phyloP scores from a whole-genome alignment of 1,140 invertebrate genomes.

The Uloborus diversus region DNA sequence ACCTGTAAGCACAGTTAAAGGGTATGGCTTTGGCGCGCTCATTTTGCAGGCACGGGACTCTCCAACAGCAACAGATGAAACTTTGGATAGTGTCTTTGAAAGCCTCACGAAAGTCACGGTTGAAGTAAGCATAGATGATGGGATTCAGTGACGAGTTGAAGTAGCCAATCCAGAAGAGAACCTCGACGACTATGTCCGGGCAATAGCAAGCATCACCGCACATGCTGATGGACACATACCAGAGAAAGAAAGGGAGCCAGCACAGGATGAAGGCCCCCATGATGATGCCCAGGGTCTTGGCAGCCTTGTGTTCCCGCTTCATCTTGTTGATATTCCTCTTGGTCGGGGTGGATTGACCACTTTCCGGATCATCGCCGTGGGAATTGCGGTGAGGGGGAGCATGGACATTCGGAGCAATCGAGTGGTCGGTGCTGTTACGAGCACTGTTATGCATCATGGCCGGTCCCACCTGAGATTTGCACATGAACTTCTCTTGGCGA shows the following conservation, averaged over 20 bases:
- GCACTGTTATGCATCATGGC: conserved; percentile 45
- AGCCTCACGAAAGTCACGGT: conserved; percentile 96
- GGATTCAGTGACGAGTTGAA: conserved; percentile 97
- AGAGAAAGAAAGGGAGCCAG: conserved; percentile 97
- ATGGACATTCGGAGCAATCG: conserved; percentile 54
- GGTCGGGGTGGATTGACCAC: conserved; percentile 77
- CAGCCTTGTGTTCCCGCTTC: conserved; percentile 95
- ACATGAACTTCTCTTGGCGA: conserved; percentile 89
- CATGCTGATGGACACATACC: conserved; percentile 86
- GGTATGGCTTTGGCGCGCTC: conserved; percentile 53
- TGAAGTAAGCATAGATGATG: conserved; percentile 98
- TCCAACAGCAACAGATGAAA: conserved; percentile 75
- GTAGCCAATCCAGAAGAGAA: conserved; percentile 99
- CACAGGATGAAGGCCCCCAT: conserved; percentile 95
- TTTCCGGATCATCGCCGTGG: conserved; percentile 61
- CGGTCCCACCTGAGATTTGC: conserved; percentile 68
- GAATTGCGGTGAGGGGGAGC: conserved; percentile 59
- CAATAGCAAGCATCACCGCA: conserved; percentile 74
- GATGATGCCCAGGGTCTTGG: conserved; percentile 93
- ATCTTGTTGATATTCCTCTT: conserved; percentile 87
- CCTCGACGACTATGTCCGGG: conserved; percentile 84
- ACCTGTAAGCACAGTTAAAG: conserved; percentile 60
- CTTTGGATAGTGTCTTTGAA: conserved; percentile 94
- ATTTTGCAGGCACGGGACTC: conserved; percentile 51
- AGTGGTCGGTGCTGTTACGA: conserved; percentile 50